Conservation (phyloP, 2,113 vertebrate species). For the Hiodon tergisus region DNA sequence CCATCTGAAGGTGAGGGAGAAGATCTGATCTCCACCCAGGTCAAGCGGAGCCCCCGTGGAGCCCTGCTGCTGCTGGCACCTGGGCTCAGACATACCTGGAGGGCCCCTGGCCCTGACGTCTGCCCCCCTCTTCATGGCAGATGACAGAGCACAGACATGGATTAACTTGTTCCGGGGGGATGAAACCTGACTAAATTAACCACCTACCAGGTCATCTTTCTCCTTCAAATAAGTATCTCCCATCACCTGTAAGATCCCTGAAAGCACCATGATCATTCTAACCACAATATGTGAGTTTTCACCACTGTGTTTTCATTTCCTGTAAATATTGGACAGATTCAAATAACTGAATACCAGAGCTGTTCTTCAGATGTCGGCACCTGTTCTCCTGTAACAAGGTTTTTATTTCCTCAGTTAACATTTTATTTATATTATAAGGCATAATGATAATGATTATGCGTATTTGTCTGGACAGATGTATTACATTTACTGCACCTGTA, state of each 20-base stretch:
- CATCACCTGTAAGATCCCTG: too few relatives aligned
- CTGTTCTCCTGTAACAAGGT: too few relatives aligned
- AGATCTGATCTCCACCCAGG: not conserved
- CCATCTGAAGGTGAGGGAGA: constrained; percentile 3
- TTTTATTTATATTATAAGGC: too few relatives aligned
- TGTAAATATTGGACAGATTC: too few relatives aligned
- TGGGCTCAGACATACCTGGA: constrained; percentile 65
- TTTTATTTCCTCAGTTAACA: not conserved
- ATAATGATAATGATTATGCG: too few relatives aligned
- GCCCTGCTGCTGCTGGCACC: constrained; percentile 45
- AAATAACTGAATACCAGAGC: too few relatives aligned
- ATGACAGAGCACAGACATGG: constrained; percentile 60
- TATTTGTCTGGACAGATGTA: too few relatives aligned
- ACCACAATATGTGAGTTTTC: constrained; percentile 32
- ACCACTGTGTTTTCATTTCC: too few relatives aligned
- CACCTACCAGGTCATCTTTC: not conserved
- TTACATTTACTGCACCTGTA: too few relatives aligned
- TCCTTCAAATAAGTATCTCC: too few relatives aligned
- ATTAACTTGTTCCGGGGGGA: constrained; percentile 33
- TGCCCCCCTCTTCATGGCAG: constrained; percentile 67
- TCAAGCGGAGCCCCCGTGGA: constrained; percentile 20
- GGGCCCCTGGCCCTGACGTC: constrained; percentile 47
- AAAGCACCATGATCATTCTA: too few relatives aligned
- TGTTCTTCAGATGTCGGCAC: too few relatives aligned
- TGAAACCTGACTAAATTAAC: constrained; percentile 9